Evolutionary conservation across 2,113 vertebrate species (phyloP).

Genomic region (Etia nguti): DNA sequence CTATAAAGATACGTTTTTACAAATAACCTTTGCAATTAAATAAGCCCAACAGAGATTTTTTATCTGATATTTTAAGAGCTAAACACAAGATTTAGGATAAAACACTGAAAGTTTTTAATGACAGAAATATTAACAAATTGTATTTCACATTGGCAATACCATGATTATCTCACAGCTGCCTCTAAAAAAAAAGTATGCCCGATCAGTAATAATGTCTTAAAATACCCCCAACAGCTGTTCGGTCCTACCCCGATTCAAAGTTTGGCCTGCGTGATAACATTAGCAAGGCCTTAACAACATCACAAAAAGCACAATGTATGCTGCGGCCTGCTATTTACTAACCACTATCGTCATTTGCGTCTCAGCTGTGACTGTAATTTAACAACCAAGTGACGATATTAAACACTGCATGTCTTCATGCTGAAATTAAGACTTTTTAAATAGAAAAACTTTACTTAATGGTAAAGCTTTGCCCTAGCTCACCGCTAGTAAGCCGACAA

Average conservation of each 20-base stretch:
- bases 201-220: not conserved
- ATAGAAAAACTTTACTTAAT: not conserved
- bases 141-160: not conserved
- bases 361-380: not conserved
- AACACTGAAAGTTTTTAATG: not conserved
- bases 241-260: not conserved
- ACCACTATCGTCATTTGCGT: not conserved
- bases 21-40: not conserved
- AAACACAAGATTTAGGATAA: not conserved
- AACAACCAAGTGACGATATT: not conserved
- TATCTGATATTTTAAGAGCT: not conserved
- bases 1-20: not conserved
- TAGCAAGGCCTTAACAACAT: conserved; percentile 1
- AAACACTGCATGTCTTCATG: not conserved
- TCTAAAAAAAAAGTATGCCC: not conserved
- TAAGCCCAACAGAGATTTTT: not conserved
- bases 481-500: not conserved
- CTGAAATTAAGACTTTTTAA: accelerated
- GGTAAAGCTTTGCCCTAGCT: not conserved
- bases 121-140: not conserved
- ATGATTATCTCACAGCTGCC: not conserved
- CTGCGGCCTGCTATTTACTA: conserved; percentile 49
- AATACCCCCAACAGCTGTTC: not conserved
- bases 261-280: conserved; percentile 4
- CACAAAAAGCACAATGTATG: not conserved